phyloP scores from a whole-genome alignment of 2,888 invertebrate genomes.

The Cheilosia urbana region DNA sequence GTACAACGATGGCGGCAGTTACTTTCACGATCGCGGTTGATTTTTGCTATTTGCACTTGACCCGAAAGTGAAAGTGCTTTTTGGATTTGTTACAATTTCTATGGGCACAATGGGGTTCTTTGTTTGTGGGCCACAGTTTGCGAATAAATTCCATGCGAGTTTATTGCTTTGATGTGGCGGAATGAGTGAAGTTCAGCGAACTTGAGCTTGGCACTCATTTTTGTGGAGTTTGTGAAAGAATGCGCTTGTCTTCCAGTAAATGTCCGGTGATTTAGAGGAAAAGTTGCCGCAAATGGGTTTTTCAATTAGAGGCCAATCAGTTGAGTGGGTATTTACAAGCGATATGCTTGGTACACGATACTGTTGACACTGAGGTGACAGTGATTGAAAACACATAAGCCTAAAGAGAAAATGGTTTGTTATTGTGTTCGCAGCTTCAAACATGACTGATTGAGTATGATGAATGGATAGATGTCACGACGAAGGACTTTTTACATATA shows the following conservation, averaged over 20 bases:
- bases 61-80: constrained; percentile 70
- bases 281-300: constrained; percentile 1
- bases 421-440: too few relatives aligned
- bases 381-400: not conserved
- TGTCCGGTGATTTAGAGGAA: not conserved
- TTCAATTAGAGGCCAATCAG: not conserved
- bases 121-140: constrained; percentile 1
- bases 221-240: not conserved
- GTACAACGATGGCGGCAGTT: constrained; percentile 30
- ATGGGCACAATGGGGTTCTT: constrained; percentile 34
- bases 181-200: constrained; percentile 47
- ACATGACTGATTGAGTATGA: too few relatives aligned
- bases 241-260: not conserved
- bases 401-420: not conserved
- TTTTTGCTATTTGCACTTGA: constrained; percentile 73
- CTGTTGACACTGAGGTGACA: not conserved
- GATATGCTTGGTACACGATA: not conserved
- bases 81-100: constrained; percentile 55
- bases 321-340: not conserved
- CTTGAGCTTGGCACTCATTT: constrained; percentile 21
- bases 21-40: constrained; percentile 70
- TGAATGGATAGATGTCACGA: too few relatives aligned
- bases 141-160: constrained; percentile 24
- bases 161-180: constrained; percentile 15
- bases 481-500: too few relatives aligned